A percentile compares a stretch with the other conserved stretches of the same genome.
Evolutionary conservation across 1,140 invertebrate species (phyloP).

Genomic region (Trichomalopsis sarcophagae): DNA sequence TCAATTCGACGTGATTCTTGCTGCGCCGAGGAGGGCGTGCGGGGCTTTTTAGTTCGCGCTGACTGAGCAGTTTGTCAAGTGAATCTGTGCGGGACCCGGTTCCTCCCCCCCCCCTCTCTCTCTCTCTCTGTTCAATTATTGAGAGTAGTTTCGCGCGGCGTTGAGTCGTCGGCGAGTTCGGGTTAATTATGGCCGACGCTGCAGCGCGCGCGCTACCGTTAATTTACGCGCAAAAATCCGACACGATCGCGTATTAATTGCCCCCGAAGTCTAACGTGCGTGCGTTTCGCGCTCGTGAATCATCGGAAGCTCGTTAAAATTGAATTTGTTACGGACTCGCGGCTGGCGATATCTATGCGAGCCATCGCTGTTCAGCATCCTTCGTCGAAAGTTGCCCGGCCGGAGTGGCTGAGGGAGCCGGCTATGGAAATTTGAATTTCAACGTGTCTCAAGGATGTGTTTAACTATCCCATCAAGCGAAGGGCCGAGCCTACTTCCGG

Average conservation of each 20-base stretch:
- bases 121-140: background rate
- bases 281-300: too few species aligned
- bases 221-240: background rate
- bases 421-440: constrained; percentile 43
- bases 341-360: background rate
- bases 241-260: background rate
- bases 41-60: background rate
- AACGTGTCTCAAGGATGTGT: constrained; percentile 42
- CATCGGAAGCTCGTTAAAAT: too few species aligned
- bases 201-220: background rate
- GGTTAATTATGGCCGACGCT: background rate
- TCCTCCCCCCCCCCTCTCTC: background rate
- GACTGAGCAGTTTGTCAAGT: background rate
- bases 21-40: too few species aligned
- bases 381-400: background rate
- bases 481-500: constrained; percentile 24
- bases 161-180: background rate
- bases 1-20: background rate
- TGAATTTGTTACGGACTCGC: too few species aligned
- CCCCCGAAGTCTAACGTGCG: too few species aligned
- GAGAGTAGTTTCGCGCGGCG: background rate
- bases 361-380: background rate
- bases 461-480: constrained; percentile 28
- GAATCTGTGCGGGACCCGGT: background rate
- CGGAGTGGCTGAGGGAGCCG: background rate